Evolutionary conservation across 2,888 invertebrate species (phyloP), one percentile per base, ranked within the genome.

Genomic region (Agapetus fuscipes): DNA sequence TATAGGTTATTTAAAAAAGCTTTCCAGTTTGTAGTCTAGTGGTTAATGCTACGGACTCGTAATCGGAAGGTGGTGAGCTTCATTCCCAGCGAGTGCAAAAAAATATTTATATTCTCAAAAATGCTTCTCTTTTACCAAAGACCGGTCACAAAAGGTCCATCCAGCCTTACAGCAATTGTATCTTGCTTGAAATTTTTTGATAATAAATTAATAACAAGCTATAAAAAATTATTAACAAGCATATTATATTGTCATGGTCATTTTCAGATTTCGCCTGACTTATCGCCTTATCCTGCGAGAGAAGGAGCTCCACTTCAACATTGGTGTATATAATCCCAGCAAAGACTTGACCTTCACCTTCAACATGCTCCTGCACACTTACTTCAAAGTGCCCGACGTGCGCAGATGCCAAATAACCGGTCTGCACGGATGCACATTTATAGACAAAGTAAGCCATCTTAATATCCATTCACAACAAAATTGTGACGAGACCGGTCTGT

Each of bases 361-460:
- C 66, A 93, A 94, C 64, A 72, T 94, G 64, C 71, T 95, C 48
- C 70, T 95, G 54, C 95, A 95, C 66, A 94, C 94, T 16, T 95
- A 95, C 72, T 87, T 96, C 66, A 89, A 89, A 74, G 93, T 93
- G 58, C 89, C 91, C 46, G 93, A 95, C 65, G 91, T 95, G 31
- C 73, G 87, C 37, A 78, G 89, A 52, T 88, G 89, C 59, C 87
- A 88, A 71, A 87, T 96, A 58, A 87, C 87, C 39, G 94, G 94
- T 48, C 77, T 96, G 54, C 85, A 90, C 58, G 93, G 90, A 38
- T 83, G 85, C 57, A 85, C 84, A 56, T 93, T 87, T 60, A 80
- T 87, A 52, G 93, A 94, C 60, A 87, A 87, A 79, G 86, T 85
- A 58, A 55, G n/a, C n/a, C n/a, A n/a, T n/a, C n/a, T n/a, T n/a